Base-by-base conservation (phyloP, 2,113 vertebrate species). In the Gymnocephalus cernua region DNA sequence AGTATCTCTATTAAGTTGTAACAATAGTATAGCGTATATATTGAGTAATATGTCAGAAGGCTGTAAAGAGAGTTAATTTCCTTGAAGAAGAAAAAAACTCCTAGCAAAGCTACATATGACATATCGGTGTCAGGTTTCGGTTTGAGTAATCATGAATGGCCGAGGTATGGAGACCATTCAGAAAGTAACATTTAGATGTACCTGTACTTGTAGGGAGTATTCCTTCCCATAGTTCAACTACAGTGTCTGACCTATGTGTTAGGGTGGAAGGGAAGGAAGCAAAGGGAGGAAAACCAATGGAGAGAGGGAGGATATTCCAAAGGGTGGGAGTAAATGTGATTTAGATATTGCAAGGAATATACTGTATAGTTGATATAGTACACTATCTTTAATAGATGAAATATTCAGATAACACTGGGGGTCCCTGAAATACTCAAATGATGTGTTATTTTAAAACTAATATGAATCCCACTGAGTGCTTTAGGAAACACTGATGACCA, bases 1-100 rank as follows among this genome's bases (percentile, higher is more conserved):
- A 13, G 29, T 47, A 4, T 83, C 32, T 79, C 57, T 75, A 62
- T 79, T 81, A 77, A 76, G 80, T 73, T 0, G 65, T 85, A 79
- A 53, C 82, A 70, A n/a, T 51, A 25, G 58, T 57, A 18, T 25
- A 44, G 50, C 23, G 16, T 48, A 1, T 38, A 29, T 45, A 14
- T 21, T 23, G 15, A 53, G 11, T 48, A n/a, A 11, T 74, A 56
- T 75, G 16, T 48, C 15, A 81, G 18, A 62, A 2, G 18, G 41
- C 18, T 48, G 27, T 63, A 64, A 69, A 51, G 53, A 35, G 10
- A 19, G 15, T 45, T 72, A 0, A 58, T 48, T 48, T 35, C n/a
- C 54, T 50, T 32, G 4, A 29, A 18, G 23, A 38, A 38, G 9
- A 29, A 29, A 29, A 29, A 27, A 50, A 73, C 2, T 29, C 29